Evolutionary conservation across 2,797 vertebrate genomes (phyloP).

Genomic region (Galaxias olidus): DNA sequence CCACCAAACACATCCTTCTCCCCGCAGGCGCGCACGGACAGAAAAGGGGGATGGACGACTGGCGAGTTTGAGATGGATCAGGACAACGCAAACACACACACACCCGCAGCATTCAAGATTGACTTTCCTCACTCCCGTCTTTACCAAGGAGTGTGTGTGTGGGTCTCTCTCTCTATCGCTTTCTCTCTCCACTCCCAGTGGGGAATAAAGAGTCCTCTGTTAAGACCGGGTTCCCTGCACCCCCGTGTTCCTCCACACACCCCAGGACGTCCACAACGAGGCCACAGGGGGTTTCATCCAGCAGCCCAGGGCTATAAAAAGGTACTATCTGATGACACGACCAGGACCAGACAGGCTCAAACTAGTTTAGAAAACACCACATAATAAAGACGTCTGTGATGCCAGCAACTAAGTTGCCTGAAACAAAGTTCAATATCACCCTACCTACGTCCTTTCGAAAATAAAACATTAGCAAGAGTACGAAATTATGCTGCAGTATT

Average conservation of each 20-base stretch:
- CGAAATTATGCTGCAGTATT: too few relatives aligned
- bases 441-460: too few relatives aligned
- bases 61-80: slow-evolving; percentile 21
- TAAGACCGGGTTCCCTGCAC: slow-evolving; percentile 43
- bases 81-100: slow-evolving; percentile 25
- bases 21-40: neutral
- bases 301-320: too few relatives aligned
- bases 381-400: too few relatives aligned
- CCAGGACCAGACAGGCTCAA: slow-evolving; percentile 5
- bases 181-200: slow-evolving; percentile 29
- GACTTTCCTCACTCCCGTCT: slow-evolving; percentile 39
- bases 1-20: neutral
- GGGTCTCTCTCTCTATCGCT: neutral
- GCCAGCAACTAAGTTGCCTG: too few relatives aligned
- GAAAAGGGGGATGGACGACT: slow-evolving; percentile 8
- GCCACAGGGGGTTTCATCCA: neutral
- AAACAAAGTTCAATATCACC: too few relatives aligned
- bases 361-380: too few relatives aligned
- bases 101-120: slow-evolving; percentile 17
- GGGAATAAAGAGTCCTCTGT: slow-evolving; percentile 65
- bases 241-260: slow-evolving; percentile 45
- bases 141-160: neutral
- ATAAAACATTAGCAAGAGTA: too few relatives aligned
- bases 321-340: too few relatives aligned
- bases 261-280: slow-evolving; percentile 33